A percentile compares a stretch with the other conserved stretches of the same genome.
Conservation (phyloP, 2,113 vertebrate species). For the Campylomormyrus tamandua region DNA sequence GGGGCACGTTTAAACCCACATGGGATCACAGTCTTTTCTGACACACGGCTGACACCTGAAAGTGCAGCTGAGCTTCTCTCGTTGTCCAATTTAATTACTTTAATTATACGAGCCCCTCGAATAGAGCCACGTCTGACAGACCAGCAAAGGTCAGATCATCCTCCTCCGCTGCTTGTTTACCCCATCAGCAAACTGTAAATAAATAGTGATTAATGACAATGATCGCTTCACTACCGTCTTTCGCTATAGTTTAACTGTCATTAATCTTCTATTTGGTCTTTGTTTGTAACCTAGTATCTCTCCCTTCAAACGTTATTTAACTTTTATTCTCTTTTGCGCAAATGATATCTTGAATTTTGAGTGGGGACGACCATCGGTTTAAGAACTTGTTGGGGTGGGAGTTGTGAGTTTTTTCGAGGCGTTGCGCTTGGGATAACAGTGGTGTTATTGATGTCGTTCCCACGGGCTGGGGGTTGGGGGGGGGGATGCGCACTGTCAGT, state of each 20-base stretch:
- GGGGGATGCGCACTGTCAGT: background rate
- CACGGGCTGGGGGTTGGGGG: background rate
- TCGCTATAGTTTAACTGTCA: background rate
- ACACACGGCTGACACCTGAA: background rate
- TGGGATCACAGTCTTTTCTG: background rate
- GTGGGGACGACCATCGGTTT: background rate
- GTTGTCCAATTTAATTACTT: background rate
- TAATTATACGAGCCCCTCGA: background rate
- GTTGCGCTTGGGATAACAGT: background rate
- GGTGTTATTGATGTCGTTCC: background rate
- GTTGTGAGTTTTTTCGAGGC: background rate
- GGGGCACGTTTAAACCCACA: too few relatives aligned
- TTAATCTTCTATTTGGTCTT: background rate
- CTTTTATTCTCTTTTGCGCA: background rate
- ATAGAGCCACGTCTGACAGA: background rate
- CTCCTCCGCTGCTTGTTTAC: background rate
- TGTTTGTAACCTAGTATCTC: background rate
- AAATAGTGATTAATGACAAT: background rate
- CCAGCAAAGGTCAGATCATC: background rate
- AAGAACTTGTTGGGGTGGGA: background rate
- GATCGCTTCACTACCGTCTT: background rate
- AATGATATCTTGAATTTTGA: background rate
- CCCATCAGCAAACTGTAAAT: background rate
- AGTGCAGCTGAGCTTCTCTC: background rate
- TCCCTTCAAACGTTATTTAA: background rate